Percentiles rank a stretch among this genome's conserved stretches.
These are phyloP conservation scores for Zoanthus sansibaricus DNA, from an alignment of 92 coral and sea anemone genomes.

Conservation along the genomic window DNA sequence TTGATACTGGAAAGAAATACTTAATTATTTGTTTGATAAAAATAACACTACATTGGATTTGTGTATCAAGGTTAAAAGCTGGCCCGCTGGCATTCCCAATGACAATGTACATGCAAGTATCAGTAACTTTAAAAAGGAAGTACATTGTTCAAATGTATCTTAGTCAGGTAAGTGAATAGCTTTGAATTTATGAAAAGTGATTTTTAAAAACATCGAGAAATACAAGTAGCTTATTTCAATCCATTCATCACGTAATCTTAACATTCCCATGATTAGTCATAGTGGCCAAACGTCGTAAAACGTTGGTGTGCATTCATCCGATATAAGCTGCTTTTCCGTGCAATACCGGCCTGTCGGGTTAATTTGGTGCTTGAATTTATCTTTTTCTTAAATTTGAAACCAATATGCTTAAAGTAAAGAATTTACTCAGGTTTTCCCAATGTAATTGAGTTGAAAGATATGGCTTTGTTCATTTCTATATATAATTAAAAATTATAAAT, in stretches of 20 bases:
- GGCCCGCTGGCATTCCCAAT: too few species aligned
- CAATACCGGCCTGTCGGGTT: background rate
- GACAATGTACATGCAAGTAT: background rate
- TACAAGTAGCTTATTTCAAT: background rate
- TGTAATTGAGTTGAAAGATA: too few species aligned
- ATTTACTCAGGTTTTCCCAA: background rate
- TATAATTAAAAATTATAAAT: too few species aligned
- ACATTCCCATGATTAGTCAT: background rate
- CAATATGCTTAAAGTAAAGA: too few species aligned
- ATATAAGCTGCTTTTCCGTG: background rate
- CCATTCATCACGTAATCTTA: background rate
- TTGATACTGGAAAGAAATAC: background rate
- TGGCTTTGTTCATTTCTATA: too few species aligned
- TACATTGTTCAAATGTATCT: background rate
- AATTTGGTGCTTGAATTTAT: background rate
- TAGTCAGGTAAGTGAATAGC: slow-evolving; percentile 3
- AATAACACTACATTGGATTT: too few species aligned
- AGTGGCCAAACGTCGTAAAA: background rate
- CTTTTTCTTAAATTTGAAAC: too few species aligned
- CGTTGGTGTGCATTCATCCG: slow-evolving; percentile 12
- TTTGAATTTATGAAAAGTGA: background rate
- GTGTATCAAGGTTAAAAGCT: too few species aligned
- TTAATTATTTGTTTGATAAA: background rate
- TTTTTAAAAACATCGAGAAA: background rate
- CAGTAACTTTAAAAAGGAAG: background rate